phyloP scores from a whole-genome alignment of 2,888 invertebrate genomes.

The Cremastobaeus sp. region DNA sequence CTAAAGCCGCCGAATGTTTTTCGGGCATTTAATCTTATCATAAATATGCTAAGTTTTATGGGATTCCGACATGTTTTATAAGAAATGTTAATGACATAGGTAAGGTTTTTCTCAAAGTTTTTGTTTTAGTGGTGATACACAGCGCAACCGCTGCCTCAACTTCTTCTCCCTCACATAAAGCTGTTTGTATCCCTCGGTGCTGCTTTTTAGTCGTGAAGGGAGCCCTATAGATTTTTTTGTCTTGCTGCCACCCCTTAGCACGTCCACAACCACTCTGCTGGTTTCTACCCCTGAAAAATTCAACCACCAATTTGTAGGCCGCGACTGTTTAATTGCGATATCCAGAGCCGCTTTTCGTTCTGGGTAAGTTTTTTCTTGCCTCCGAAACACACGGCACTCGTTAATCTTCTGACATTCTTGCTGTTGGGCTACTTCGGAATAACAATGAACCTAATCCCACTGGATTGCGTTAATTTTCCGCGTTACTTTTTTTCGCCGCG shows the following conservation, averaged over 20 bases:
- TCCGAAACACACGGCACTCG: conserved; percentile 53
- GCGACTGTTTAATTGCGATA: conserved; percentile 76
- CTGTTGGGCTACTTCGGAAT: conserved; percentile 64
- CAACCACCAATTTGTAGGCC: conserved; percentile 74
- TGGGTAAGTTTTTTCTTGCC: conserved; percentile 40
- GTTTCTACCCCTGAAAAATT: conserved; percentile 69
- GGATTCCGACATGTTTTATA: no score
- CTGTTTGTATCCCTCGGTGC: conserved; percentile 57
- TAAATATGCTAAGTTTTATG: no score
- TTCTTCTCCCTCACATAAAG: conserved; percentile 64
- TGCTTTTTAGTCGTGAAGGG: conserved; percentile 64
- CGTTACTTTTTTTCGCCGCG: conserved; percentile 59
- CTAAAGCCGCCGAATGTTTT: no score
- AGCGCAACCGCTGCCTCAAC: conserved; percentile 66
- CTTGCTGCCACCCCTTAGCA: conserved; percentile 68
- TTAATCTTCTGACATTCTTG: conserved; percentile 59
- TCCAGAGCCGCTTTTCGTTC: conserved; percentile 65
- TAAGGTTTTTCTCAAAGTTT: conserved; percentile 47
- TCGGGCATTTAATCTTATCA: no score
- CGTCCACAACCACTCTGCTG: conserved; percentile 62
- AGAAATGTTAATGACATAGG: not conserved
- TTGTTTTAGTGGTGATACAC: conserved; percentile 72
- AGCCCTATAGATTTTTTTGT: conserved; percentile 77
- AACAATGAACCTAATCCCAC: conserved; percentile 70
- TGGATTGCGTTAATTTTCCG: conserved; percentile 65